phyloP scores from a whole-genome alignment of 2,113 vertebrate species.

The Hypocryptadius cinnamomeus region DNA sequence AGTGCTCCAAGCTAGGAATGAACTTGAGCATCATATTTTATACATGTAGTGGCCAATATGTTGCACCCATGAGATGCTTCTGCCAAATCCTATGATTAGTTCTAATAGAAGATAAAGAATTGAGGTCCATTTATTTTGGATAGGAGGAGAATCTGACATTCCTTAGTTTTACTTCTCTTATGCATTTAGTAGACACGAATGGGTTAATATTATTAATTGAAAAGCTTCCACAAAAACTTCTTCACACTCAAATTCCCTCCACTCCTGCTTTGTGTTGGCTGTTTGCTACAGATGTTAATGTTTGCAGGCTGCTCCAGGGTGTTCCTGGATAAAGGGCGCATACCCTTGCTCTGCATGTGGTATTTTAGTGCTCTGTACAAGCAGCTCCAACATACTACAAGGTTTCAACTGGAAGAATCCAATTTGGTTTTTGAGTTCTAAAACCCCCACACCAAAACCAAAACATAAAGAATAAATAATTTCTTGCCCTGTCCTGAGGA shows the following conservation, averaged over 20 bases:
- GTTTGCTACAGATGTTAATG: neutral
- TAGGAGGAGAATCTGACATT: neutral
- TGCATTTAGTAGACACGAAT: neutral
- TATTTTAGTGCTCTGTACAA: neutral
- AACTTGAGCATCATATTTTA: neutral
- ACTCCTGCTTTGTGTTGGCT: neutral
- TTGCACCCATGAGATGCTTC: neutral
- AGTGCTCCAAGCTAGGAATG: neutral
- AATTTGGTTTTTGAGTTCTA: neutral
- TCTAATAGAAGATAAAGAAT: neutral
- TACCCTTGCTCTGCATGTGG: fast-evolving
- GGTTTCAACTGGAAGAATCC: neutral
- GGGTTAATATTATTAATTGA: neutral
- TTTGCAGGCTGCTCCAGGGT: neutral
- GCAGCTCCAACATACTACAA: neutral
- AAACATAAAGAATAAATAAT: neutral
- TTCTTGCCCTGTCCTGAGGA: neutral
- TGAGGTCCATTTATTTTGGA: neutral
- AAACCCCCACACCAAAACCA: neutral
- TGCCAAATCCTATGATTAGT: neutral
- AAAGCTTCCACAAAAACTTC: neutral
- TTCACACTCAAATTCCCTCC: neutral
- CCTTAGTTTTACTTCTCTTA: neutral
- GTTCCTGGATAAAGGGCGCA: neutral
- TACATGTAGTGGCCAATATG: neutral